These are phyloP conservation scores for Hyperoplus immaculatus DNA, from an alignment of 2,797 vertebrate species.

Conservation along the genomic window DNA sequence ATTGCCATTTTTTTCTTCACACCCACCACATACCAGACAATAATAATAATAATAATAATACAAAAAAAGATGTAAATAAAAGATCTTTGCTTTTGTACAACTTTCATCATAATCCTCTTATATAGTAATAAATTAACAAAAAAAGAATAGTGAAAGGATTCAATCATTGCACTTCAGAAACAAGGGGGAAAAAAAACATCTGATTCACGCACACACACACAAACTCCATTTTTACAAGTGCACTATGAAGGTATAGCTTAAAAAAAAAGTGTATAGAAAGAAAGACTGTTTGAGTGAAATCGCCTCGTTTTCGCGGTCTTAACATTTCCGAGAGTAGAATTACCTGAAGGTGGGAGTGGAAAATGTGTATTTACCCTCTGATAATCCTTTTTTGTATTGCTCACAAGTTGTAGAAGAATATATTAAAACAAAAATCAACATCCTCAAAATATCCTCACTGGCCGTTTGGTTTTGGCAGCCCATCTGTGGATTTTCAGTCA, in stretches of 20 bases:
- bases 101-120: slow-evolving; percentile 39
- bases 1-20: slow-evolving; percentile 78
- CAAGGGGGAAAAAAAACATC: slow-evolving; percentile 51
- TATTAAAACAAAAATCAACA: not conserved
- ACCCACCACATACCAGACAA: slow-evolving; percentile 69
- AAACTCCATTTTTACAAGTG: slow-evolving; percentile 78
- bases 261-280: slow-evolving; percentile 76
- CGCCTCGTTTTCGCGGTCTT: slow-evolving; percentile 38
- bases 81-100: slow-evolving; percentile 66
- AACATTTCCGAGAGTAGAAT: slow-evolving; percentile 59
- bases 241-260: slow-evolving; percentile 74
- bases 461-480: slow-evolving; percentile 21
- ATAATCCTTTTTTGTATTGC: slow-evolving; percentile 83
- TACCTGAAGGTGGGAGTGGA: slow-evolving; percentile 86
- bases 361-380: slow-evolving; percentile 59
- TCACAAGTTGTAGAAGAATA: slow-evolving; percentile 73
- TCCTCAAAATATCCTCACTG: slow-evolving; percentile 1
- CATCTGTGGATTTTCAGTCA: slow-evolving; percentile 13
- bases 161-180: slow-evolving; percentile 78
- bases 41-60: slow-evolving; percentile 49
- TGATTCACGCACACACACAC: slow-evolving; percentile 70
- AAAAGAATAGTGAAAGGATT: slow-evolving; percentile 57
- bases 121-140: slow-evolving; percentile 77
- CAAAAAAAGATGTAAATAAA: slow-evolving; percentile 66
- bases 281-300: slow-evolving; percentile 63